Percentiles rank a stretch among this genome's conserved stretches.
These are phyloP conservation scores for Drosophila ochracea DNA, from an alignment of 2,888 invertebrate genomes.

Conservation along the genomic window DNA sequence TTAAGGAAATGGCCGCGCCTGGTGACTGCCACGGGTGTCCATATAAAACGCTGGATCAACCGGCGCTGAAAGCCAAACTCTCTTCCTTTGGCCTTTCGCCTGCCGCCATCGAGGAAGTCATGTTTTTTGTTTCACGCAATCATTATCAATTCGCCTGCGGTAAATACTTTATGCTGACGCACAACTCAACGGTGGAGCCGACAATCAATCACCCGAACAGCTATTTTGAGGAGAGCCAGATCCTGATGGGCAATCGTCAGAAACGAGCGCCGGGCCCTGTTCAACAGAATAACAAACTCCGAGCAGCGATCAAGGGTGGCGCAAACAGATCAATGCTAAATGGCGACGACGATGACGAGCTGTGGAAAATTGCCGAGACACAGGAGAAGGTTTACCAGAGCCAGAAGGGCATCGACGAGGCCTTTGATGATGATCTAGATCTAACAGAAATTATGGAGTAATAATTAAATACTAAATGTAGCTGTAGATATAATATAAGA, in stretches of 20 bases:
- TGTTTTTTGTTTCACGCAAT: slow-evolving; percentile 90
- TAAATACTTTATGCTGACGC: slow-evolving; percentile 92
- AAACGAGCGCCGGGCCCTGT: slow-evolving; percentile 56
- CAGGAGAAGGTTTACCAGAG: slow-evolving; percentile 77
- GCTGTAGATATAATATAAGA: not conserved
- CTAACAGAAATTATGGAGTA: slow-evolving; percentile 78
- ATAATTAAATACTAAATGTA: slow-evolving; percentile 13
- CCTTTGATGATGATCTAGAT: slow-evolving; percentile 83
- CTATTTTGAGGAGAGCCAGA: slow-evolving; percentile 93
- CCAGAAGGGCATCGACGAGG: slow-evolving; percentile 74
- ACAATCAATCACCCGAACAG: slow-evolving; percentile 96
- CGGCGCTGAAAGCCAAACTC: slow-evolving; percentile 90
- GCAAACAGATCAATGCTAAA: slow-evolving; percentile 70
- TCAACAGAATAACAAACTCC: slow-evolving; percentile 43
- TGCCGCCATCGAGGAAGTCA: slow-evolving; percentile 89
- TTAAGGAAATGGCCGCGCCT: slow-evolving; percentile 88
- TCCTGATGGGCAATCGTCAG: slow-evolving; percentile 85
- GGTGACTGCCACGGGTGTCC: slow-evolving; percentile 96
- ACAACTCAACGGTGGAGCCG: slow-evolving; percentile 88
- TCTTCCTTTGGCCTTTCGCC: slow-evolving; percentile 88
- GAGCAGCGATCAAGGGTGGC: slow-evolving; percentile 59
- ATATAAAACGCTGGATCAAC: slow-evolving; percentile 92
- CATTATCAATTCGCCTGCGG: slow-evolving; percentile 96
- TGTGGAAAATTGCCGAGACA: slow-evolving; percentile 84
- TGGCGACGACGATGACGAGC: slow-evolving; percentile 83